Conservation (phyloP, 2,888 invertebrate species). For the Phengaris arion region DNA sequence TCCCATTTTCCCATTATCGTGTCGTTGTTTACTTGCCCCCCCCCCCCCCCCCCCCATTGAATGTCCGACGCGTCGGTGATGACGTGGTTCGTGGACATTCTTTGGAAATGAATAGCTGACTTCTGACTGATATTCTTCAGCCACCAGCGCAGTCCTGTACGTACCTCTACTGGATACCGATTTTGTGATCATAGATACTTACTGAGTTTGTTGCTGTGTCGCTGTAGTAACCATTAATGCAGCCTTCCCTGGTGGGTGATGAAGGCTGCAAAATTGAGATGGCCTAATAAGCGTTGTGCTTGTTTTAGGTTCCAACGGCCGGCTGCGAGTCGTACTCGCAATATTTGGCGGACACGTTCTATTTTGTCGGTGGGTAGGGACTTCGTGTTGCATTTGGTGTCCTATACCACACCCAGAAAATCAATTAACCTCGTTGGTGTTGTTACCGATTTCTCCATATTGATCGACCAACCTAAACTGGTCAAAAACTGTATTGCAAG, state of each 20-base stretch:
- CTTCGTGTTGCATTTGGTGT: too few species aligned
- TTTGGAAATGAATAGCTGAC: neutral
- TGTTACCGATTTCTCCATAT: too few species aligned
- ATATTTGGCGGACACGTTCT: neutral
- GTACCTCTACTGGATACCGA: neutral
- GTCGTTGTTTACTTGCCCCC: neutral
- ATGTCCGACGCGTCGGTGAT: conserved; percentile 11
- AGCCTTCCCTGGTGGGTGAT: conserved; percentile 36
- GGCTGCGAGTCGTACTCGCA: conserved; percentile 4
- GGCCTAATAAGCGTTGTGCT: neutral
- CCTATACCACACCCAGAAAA: too few species aligned
- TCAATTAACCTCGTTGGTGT: too few species aligned
- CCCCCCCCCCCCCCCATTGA: neutral
- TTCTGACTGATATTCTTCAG: too few species aligned
- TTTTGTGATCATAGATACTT: neutral
- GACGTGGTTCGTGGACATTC: conserved; percentile 5
- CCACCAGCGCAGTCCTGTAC: too few species aligned
- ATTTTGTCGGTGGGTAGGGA: conserved; percentile 32
- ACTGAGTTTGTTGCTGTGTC: conserved; percentile 27
- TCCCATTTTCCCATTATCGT: neutral
- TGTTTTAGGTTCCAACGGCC: too few species aligned
- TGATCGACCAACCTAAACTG: too few species aligned
- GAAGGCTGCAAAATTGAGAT: too few species aligned
- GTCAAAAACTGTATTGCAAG: too few species aligned
- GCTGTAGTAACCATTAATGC: conserved; percentile 35